Base-by-base conservation (phyloP, 2,888 invertebrate species). In the Platerodrilus igneus region DNA sequence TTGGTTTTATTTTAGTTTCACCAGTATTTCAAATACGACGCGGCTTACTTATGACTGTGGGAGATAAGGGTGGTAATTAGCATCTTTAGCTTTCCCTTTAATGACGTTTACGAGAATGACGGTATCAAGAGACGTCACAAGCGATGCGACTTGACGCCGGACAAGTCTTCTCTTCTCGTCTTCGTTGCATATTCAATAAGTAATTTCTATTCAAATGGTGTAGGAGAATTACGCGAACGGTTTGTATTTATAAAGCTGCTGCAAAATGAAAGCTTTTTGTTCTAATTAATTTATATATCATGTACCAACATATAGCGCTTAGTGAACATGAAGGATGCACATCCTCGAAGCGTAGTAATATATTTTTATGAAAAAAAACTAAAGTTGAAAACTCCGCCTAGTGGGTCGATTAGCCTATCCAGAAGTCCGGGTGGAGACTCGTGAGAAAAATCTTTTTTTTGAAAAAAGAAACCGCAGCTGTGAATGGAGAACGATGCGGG, bases 401-500 rank as follows among this genome's bases (percentile, higher is more conserved):
- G 50, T 59, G 55, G 60, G 59, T 61, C 68, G 67, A 67, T 68
- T 67, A 66, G 68, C 68, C 69, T 67, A 68, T 68, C 65, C 63
- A 55, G 50, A 53, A 55, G 53, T 56, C 57, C 66, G 67, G 68
- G 69, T 68, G 68, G 69, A 68, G 68, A 69, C 68, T 68, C 62
- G 57, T 52, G 58, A 66, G 67, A 69, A 69, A 69, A 69, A 69
- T 68, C 64, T 66, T 68, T 68, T n/a, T 69, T 67, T 55, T 43
- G 46, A 57, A 59, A 60, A 61, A 60, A 58, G 59, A 65, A 68
- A 68, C 66, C 67, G 60, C 67, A 67, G 63, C 62, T 62, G 63
- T 60, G 67, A 66, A 59, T 64, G 64, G 66, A 61, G 64, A 61
- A 56, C 58, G 64, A 59, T 57, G 62, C 58, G 53, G 58, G 56